phyloP scores from a whole-genome alignment of 2,797 vertebrate species.

The Gambelia wislizenii region DNA sequence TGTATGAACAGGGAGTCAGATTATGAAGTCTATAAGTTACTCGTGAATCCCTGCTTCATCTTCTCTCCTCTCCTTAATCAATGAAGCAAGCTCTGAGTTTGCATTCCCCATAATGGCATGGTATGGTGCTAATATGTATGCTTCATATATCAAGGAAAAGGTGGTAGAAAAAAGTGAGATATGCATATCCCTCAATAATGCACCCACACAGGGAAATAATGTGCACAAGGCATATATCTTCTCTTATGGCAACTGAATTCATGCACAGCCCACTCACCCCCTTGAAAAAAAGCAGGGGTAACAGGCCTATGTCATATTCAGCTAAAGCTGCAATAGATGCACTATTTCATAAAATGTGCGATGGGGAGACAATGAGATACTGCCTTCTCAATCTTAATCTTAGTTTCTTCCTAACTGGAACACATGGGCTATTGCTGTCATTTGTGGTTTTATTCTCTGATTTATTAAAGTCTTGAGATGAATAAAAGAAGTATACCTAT shows the following conservation, averaged over 20 bases:
- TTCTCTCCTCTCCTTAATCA: background rate
- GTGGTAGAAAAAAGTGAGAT: background rate
- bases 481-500: background rate
- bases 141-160: background rate
- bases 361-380: background rate
- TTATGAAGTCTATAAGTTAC: background rate
- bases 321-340: background rate
- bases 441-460: background rate
- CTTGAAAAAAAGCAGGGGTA: background rate
- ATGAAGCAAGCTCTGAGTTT: background rate
- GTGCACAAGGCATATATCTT: background rate
- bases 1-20: background rate
- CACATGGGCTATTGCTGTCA: background rate
- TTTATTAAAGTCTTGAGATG: background rate
- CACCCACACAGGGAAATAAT: background rate
- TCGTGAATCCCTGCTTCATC: background rate
- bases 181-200: background rate
- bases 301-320: background rate
- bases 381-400: background rate
- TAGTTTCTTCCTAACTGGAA: background rate
- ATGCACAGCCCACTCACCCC: too few species aligned
- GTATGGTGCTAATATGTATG: background rate
- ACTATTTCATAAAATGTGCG: background rate
- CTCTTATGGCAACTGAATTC: background rate
- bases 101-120: background rate